phyloP scores from a whole-genome alignment of 2,888 invertebrate species.

The Pterostichus madidus region DNA sequence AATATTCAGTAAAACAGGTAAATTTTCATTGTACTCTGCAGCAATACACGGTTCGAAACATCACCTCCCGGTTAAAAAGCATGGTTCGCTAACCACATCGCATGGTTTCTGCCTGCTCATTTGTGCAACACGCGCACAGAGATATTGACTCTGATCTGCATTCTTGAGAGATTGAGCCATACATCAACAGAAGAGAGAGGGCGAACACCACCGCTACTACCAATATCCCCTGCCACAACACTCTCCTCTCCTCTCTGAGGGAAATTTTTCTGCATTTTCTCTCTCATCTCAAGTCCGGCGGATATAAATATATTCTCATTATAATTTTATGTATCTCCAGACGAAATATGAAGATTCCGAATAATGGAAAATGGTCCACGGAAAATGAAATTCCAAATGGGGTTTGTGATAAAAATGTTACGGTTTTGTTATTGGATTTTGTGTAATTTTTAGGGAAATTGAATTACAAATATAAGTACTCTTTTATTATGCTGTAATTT shows the following conservation, averaged over 20 bases:
- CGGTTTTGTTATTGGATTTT: not conserved
- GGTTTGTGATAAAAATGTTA: constrained; percentile 1
- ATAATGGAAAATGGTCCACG: constrained; percentile 24
- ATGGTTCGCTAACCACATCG: not conserved
- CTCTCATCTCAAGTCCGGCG: not conserved
- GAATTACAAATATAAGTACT: not conserved
- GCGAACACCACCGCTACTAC: not conserved
- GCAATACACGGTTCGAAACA: too few species aligned
- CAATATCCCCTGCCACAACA: not conserved
- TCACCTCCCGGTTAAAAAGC: too few species aligned
- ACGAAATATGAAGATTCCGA: constrained; percentile 24
- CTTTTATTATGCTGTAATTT: constrained; percentile 3
- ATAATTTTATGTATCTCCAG: constrained; percentile 32
- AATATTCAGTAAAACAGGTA: too few species aligned
- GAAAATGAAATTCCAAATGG: constrained; percentile 7
- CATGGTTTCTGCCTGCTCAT: constrained; percentile 4
- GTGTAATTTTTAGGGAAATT: not conserved
- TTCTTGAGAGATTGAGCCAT: constrained; percentile 29
- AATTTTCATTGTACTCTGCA: too few species aligned
- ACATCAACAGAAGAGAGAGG: not conserved
- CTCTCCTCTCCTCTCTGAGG: not conserved
- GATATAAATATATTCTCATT: constrained; percentile 40
- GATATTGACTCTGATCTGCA: constrained; percentile 28
- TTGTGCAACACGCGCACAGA: not conserved
- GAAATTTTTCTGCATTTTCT: not conserved